Conservation (phyloP, 2,888 invertebrate species). For the Branchellion lobata region DNA sequence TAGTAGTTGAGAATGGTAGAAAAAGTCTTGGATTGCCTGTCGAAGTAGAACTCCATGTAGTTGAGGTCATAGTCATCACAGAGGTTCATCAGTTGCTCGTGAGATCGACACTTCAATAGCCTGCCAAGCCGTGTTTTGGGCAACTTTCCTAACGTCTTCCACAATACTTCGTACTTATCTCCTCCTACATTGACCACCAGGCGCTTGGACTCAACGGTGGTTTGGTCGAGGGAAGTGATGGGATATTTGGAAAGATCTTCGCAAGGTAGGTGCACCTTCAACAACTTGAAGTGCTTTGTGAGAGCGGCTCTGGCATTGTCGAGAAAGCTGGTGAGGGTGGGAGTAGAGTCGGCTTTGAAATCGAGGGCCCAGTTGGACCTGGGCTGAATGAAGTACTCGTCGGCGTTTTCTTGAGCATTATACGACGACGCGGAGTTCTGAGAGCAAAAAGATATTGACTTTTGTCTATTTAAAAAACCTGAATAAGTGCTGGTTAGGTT, state of each 20-base stretch:
- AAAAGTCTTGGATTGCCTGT: slow-evolving; percentile 41
- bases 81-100: slow-evolving; percentile 41
- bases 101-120: slow-evolving; percentile 14
- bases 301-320: slow-evolving; percentile 23
- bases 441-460: slow-evolving; percentile 7
- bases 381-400: slow-evolving; percentile 28
- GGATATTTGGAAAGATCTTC: slow-evolving; percentile 27
- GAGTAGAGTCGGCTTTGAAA: slow-evolving; percentile 15
- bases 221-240: slow-evolving; percentile 32
- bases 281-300: slow-evolving; percentile 28
- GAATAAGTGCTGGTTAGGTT: background rate
- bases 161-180: slow-evolving; percentile 39
- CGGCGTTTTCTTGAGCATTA: slow-evolving; percentile 18
- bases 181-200: slow-evolving; percentile 45
- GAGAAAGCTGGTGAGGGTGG: slow-evolving; percentile 20
- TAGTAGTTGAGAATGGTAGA: slow-evolving; percentile 42
- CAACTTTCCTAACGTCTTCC: slow-evolving; percentile 38
- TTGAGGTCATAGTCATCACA: slow-evolving; percentile 47
- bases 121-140: slow-evolving; percentile 37
- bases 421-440: background rate
- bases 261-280: slow-evolving; percentile 33
- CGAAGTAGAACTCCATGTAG: slow-evolving; percentile 45
- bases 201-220: slow-evolving; percentile 34
- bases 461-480: background rate
- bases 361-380: slow-evolving; percentile 39